Base-by-base conservation (phyloP, 1,140 invertebrate genomes). In the Bombus superbus region DNA sequence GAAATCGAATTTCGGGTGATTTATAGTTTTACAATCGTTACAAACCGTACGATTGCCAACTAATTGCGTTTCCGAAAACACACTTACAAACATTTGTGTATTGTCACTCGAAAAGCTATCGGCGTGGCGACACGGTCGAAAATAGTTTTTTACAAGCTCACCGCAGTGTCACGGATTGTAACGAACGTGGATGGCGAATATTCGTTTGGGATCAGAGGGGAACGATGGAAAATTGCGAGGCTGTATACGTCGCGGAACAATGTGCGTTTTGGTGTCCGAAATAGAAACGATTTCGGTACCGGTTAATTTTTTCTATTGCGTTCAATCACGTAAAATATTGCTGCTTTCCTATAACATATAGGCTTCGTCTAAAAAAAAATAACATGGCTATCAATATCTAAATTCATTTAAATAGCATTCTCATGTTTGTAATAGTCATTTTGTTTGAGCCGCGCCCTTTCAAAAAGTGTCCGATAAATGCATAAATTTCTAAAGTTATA, bases 211-310 rank as follows among this genome's bases (percentile, higher is more conserved):
- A 42, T 44, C 44, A 28, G 40, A 11, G 15, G 3, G 47, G 64
- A 47, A 66, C 25, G 42, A 18, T 40, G 59, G 22, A 62, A 62
- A 75, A 47, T 75, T 75, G 80, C 53, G n/a, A 18, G 25, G 13
- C 35, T n/a, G 72, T 25, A 4, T 10, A 8, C 35, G n/a, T 66
- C n/a, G 22, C 32, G 47, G 3, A 35, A 42, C 38, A 62, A 74
- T 62, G n/a, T 25, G 38, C 68, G 38, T 42, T 57, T 22, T 59
- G n/a, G 5, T 2, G 0, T 18, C 22, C 22, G 6, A 76, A 76
- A 82, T 76, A 64, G 44, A 82, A 82, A 68, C n/a, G 64, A 80
- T 42, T 35, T 22, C 8, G 47, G n/a, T 13, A 22, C 42, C 47
- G 22, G 40, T 38, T 73, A 73, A 81, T 73, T 73, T 73, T 73